Percentiles rank a stretch among this genome's conserved stretches.
Evolutionary conservation across 2,888 invertebrate species (phyloP).

Genomic region (Bhutanitis thaidina): DNA sequence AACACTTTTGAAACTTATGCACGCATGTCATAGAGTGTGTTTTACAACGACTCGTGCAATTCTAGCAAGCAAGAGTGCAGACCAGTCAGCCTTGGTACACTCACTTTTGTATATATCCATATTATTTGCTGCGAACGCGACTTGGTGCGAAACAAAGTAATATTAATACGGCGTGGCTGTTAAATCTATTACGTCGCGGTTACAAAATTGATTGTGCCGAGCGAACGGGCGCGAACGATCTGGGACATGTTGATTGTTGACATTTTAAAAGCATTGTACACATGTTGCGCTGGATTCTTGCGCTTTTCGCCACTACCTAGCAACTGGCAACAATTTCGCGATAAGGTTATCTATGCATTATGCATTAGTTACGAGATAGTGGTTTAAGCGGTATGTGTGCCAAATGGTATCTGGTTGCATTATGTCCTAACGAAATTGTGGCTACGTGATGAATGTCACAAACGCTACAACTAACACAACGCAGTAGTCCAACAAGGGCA

Average conservation of each 20-base stretch:
- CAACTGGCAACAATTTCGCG: not conserved
- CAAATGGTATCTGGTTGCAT: slow-evolving; percentile 8
- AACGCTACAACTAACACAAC: no score
- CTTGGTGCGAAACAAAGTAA: slow-evolving; percentile 16
- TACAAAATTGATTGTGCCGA: slow-evolving; percentile 9
- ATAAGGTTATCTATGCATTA: slow-evolving; percentile 14
- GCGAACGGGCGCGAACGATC: not conserved
- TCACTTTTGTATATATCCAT: slow-evolving; percentile 29
- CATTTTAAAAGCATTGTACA: slow-evolving; percentile 18
- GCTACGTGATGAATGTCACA: no score
- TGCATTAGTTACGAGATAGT: slow-evolving; percentile 13
- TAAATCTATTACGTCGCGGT: slow-evolving; percentile 9
- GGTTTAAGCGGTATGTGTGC: slow-evolving; percentile 16
- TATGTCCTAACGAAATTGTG: not conserved
- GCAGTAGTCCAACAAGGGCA: no score
- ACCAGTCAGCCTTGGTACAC: slow-evolving; percentile 34
- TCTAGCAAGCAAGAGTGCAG: slow-evolving; percentile 22
- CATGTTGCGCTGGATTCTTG: slow-evolving; percentile 8
- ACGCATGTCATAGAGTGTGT: slow-evolving; percentile 24
- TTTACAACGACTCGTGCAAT: slow-evolving; percentile 23
- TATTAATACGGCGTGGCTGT: slow-evolving; percentile 3
- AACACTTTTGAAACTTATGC: slow-evolving; percentile 16
- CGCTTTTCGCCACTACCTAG: not conserved
- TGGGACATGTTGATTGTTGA: slow-evolving; percentile 15
- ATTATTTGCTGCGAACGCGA: slow-evolving; percentile 25